These are phyloP conservation scores for Eretmodus cyanostictus DNA, from an alignment of 2,113 vertebrate genomes.

Conservation along the genomic window DNA sequence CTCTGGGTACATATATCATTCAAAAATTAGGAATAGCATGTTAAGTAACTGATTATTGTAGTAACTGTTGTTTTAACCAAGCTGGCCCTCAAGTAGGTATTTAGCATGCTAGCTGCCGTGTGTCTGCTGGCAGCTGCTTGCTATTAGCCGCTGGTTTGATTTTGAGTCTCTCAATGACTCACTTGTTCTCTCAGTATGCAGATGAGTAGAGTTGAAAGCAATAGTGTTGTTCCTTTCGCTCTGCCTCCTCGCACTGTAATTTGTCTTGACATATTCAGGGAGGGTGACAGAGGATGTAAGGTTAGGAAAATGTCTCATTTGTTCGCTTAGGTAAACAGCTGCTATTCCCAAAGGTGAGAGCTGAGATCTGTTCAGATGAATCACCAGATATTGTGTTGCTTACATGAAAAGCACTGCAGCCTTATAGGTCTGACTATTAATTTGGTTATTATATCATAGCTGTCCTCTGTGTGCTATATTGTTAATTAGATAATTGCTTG, in stretches of 20 bases:
- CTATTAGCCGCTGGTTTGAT: conserved; percentile 22
- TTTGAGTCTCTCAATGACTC: conserved; percentile 44
- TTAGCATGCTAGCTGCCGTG: conserved; percentile 23
- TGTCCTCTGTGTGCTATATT: not conserved
- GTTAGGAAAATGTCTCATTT: conserved; percentile 25
- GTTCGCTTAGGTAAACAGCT: conserved; percentile 13
- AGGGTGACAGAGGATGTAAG: not conserved
- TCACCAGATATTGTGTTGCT: not conserved
- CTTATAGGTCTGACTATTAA: not conserved
- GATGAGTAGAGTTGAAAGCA: conserved; percentile 20
- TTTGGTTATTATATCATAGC: not conserved
- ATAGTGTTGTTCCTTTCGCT: not conserved
- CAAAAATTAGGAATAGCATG: not conserved
- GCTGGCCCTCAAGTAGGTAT: not conserved
- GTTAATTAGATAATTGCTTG: not conserved
- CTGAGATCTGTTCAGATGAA: not conserved
- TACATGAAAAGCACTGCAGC: not conserved
- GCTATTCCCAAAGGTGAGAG: conserved; percentile 2
- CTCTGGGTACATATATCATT: not conserved
- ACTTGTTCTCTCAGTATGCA: conserved; percentile 49
- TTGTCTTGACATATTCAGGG: conserved; percentile 13
- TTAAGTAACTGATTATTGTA: not conserved
- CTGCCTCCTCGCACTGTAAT: conserved; percentile 4
- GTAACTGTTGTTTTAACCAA: not conserved
- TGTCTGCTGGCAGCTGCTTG: conserved; percentile 25